Base-by-base conservation (phyloP, 2,888 invertebrate genomes). In the Eilema griseolum region DNA sequence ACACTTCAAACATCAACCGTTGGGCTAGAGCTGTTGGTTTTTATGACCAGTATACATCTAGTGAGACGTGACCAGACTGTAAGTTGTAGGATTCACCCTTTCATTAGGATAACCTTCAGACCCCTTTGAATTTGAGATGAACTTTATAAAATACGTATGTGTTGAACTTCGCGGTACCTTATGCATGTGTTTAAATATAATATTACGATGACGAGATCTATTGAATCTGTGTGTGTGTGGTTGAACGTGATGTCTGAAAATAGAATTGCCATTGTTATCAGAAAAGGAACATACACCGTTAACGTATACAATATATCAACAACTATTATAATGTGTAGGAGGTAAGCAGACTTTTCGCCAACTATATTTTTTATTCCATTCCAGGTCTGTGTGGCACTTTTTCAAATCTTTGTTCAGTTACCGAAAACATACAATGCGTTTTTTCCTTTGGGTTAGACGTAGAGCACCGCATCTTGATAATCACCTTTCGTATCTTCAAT, bases 221-320 rank as follows among this genome's bases (percentile, higher is more conserved):
- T 41, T 63, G 41, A 41, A 37, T 63, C 23, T 52, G 59, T 20
- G 11, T 52, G 33, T 62, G 63, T 52, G 52, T 61, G 63, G 33
- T 60, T 8, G 24, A 37, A 73, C 57, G 70, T 59, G 70, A n/a
- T 14, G 28, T 31, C 61, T 61, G 20, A 33, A 61, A 61, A 61
- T 61, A 61, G 61, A 61, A 61, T 10, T 31, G 31, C 7, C 33
- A 61, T 61, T 61, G 61, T 61, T 61, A 28, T 61, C 31, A 31
- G 3, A 10, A n/a, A 61, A 61, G 61, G 61, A 31, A 61, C 16
- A 31, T 20, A 28, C 61, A 31, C 61, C 31, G 59, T 59, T 59
- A 46, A 20, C 26, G 24, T 46, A n/a, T 61, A 31, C 10, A 31
- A 11, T 61, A n/a, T 61, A 31, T n/a, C 0, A 7, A 31, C 10